A percentile compares a stretch with the other conserved stretches of the same genome.
These are phyloP conservation scores for Epistrophe grossulariae DNA, from an alignment of 2,888 invertebrate genomes.

Conservation along the genomic window DNA sequence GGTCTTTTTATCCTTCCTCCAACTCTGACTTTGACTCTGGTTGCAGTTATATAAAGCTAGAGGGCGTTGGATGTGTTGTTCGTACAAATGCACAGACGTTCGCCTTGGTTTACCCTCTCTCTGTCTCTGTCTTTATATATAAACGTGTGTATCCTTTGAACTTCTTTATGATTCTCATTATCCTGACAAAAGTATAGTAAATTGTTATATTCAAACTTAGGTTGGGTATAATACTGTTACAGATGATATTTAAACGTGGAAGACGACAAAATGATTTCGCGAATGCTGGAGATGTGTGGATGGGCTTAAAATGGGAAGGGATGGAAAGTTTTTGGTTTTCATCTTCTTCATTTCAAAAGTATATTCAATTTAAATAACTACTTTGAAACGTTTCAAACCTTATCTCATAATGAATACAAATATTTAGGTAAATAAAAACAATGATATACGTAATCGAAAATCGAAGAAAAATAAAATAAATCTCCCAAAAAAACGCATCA, in stretches of 20 bases:
- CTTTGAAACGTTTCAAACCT: no score
- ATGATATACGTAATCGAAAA: no score
- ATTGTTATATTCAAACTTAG: conserved; percentile 73
- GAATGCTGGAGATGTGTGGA: background rate
- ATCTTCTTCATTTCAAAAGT: no score
- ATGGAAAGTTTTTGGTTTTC: no score
- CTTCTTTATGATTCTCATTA: conserved; percentile 74
- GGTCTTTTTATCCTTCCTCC: conserved; percentile 2
- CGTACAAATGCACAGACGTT: conserved; percentile 23
- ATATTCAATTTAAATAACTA: no score
- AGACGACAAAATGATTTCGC: background rate
- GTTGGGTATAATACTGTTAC: conserved; percentile 59
- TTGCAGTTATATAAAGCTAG: conserved; percentile 55
- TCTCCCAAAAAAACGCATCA: background rate
- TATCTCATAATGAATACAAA: no score
- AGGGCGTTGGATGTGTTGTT: conserved; percentile 24
- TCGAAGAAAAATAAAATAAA: background rate
- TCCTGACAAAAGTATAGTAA: conserved; percentile 74
- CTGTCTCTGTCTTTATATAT: background rate
- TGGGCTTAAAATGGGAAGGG: background rate
- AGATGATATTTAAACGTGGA: conserved; percentile 30
- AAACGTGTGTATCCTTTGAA: conserved; percentile 72
- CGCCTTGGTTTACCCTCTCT: conserved; percentile 17
- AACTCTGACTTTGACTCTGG: conserved; percentile 12
- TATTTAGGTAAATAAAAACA: no score